These are phyloP conservation scores for Phyllotreta striolata DNA, from an alignment of 2,888 invertebrate genomes.

Conservation along the genomic window DNA sequence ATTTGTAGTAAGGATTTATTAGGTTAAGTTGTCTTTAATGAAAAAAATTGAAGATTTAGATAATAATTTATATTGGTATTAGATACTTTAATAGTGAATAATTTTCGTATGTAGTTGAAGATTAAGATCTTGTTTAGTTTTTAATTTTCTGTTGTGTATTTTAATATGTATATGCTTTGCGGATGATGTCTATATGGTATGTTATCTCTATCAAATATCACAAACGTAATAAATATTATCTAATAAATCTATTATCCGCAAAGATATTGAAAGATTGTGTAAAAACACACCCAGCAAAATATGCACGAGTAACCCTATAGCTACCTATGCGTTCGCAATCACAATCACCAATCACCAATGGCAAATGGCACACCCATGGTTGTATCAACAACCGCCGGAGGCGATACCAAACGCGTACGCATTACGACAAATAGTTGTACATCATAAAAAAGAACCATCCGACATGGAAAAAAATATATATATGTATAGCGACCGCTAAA, in stretches of 20 bases:
- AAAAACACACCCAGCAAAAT: slow-evolving; percentile 25
- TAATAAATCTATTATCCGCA: slow-evolving; percentile 4
- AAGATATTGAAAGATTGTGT: slow-evolving; percentile 13
- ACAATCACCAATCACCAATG: slow-evolving; percentile 13
- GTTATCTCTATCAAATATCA: slow-evolving; percentile 1
- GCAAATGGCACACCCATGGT: slow-evolving; percentile 26
- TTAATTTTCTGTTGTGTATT: no score
- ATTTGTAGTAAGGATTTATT: no score
- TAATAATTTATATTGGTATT: no score
- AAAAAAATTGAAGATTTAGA: no score
- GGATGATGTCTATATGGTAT: not conserved
- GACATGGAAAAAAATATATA: slow-evolving; percentile 11
- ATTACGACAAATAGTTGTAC: slow-evolving; percentile 9
- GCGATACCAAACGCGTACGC: slow-evolving; percentile 21
- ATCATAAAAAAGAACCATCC: not conserved
- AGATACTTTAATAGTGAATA: no score
- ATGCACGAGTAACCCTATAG: slow-evolving; percentile 29
- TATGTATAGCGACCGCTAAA: slow-evolving; percentile 2
- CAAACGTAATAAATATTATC: slow-evolving; percentile 8
- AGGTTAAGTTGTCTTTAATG: no score
- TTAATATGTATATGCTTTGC: no score
- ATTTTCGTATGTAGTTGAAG: no score
- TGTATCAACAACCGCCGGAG: slow-evolving; percentile 19
- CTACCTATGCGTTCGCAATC: slow-evolving; percentile 12
- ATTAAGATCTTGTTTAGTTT: no score